A percentile compares a stretch with the other conserved stretches of the same genome.
Conservation (phyloP, 2,888 invertebrate genomes). For the Palloptera scutellata region DNA sequence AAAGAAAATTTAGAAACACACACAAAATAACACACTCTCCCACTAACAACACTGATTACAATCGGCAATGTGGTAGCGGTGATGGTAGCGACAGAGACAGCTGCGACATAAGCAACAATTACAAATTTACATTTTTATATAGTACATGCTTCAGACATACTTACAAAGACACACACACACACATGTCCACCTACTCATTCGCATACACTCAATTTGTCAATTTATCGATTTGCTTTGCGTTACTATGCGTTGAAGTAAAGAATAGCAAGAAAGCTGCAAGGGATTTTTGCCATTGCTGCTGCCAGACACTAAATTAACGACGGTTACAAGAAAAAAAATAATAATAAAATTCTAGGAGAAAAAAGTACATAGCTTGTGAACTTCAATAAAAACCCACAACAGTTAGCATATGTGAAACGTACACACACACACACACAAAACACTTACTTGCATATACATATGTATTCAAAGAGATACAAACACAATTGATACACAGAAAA, state of each 20-base stretch:
- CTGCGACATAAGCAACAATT: slow-evolving; percentile 32
- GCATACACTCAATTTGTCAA: background rate
- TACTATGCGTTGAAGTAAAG: too few relatives aligned
- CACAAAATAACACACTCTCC: too few relatives aligned
- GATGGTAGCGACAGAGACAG: slow-evolving; percentile 18
- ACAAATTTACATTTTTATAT: slow-evolving; percentile 33
- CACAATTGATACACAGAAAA: background rate
- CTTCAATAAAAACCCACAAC: slow-evolving; percentile 33
- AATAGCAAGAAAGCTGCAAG: too few relatives aligned
- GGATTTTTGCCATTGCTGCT: too few relatives aligned
- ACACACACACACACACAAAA: slow-evolving; percentile 4
- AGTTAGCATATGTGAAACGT: slow-evolving; percentile 42
- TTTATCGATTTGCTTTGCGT: too few relatives aligned
- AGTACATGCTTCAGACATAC: slow-evolving; percentile 23
- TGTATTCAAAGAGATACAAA: background rate
- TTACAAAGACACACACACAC: slow-evolving; percentile 1
- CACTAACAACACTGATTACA: too few relatives aligned
- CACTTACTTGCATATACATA: too few relatives aligned
- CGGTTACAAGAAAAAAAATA: too few relatives aligned
- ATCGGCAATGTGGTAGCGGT: background rate
- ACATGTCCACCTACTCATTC: background rate
- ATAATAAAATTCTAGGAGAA: background rate
- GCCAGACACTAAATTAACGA: too few relatives aligned
- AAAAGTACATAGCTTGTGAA: slow-evolving; percentile 17
- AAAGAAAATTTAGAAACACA: too few relatives aligned